phyloP scores from a whole-genome alignment of 2,797 vertebrate species.

The Diplodus puntazzo region DNA sequence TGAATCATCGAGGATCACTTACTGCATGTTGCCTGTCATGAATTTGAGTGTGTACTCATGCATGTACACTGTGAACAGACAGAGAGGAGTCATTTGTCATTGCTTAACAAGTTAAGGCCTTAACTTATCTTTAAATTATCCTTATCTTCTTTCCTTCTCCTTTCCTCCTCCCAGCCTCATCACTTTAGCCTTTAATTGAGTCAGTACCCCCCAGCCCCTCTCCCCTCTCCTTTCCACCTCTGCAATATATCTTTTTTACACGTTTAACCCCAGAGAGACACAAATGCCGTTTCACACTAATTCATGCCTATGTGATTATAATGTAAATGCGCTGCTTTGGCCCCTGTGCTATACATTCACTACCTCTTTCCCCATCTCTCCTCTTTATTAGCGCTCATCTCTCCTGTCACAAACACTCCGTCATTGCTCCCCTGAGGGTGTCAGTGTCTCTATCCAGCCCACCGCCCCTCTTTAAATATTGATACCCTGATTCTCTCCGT shows the following conservation, averaged over 20 bases:
- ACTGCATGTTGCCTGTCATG: background rate
- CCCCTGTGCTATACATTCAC: constrained; percentile 6
- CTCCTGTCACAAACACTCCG: constrained; percentile 49
- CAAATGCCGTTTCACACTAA: constrained; percentile 6
- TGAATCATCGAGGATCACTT: background rate
- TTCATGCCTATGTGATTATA: constrained; percentile 14
- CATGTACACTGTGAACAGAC: background rate
- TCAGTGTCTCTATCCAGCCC: constrained; percentile 48
- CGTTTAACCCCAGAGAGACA: constrained; percentile 17
- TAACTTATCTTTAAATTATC: background rate
- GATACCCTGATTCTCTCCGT: constrained; percentile 65
- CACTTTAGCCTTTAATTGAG: constrained; percentile 29
- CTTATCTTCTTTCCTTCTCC: background rate
- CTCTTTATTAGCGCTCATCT: constrained; percentile 1
- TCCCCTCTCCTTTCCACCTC: background rate
- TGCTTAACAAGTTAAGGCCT: constrained; percentile 2
- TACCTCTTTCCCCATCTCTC: constrained; percentile 7
- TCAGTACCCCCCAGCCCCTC: background rate
- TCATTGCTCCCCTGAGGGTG: constrained; percentile 39
- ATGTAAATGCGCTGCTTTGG: constrained; percentile 19
- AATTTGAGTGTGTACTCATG: background rate
- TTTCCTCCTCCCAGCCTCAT: constrained; percentile 13
- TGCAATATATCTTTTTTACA: constrained; percentile 13
- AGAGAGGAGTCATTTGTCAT: constrained; percentile 1
- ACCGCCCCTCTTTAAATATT: constrained; percentile 73